These are phyloP conservation scores for Turnix velox DNA, from an alignment of 2,113 vertebrate species.

Conservation along the genomic window DNA sequence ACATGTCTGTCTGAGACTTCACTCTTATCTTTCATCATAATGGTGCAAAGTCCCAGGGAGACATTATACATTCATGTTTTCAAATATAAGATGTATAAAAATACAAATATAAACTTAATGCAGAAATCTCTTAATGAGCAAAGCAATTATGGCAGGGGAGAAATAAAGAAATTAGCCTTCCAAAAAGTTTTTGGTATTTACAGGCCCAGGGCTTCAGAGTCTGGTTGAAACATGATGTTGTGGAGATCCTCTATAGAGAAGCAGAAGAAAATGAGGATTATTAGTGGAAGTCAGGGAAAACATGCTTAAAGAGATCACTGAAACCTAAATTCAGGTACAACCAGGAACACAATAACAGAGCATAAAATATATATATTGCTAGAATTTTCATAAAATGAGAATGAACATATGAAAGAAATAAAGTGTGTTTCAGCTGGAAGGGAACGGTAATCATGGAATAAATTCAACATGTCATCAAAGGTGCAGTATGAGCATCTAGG, in stretches of 20 bases:
- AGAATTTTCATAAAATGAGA: neutral
- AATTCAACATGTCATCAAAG: neutral
- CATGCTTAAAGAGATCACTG: neutral
- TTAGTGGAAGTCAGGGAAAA: neutral
- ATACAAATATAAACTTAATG: slow-evolving; percentile 63
- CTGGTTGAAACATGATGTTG: neutral
- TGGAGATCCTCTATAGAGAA: neutral
- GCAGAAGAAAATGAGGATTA: neutral
- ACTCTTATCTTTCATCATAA: slow-evolving; percentile 68
- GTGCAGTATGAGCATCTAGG: neutral
- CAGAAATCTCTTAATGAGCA: slow-evolving; percentile 35
- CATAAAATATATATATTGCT: neutral
- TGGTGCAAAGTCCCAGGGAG: slow-evolving; percentile 67
- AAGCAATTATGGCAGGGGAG: slow-evolving; percentile 21
- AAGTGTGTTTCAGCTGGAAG: neutral
- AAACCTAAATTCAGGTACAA: neutral
- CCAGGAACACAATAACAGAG: neutral
- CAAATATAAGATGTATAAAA: slow-evolving; percentile 61
- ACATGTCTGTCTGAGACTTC: slow-evolving; percentile 65
- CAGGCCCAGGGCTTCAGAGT: neutral
- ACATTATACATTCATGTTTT: slow-evolving; percentile 72
- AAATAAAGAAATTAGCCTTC: neutral
- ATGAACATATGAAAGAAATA: neutral
- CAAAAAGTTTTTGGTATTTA: neutral
- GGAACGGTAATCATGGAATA: neutral